Conservation (phyloP, 2,888 invertebrate genomes). For the Andrena hattorfiana region DNA sequence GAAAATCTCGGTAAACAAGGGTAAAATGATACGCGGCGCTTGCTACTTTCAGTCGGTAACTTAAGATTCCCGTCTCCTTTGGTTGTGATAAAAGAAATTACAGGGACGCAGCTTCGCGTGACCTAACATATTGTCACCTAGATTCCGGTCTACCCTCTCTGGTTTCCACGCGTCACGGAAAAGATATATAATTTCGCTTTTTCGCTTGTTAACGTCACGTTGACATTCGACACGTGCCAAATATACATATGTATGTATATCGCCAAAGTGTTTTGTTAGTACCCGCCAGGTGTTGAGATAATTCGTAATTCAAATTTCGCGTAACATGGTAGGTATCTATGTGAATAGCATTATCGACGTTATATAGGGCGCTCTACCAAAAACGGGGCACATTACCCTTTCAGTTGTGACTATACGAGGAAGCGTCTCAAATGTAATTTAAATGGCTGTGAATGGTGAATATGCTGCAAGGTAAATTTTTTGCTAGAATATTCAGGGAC, state of each 20-base stretch:
- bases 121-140: conserved; percentile 2
- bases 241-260: neutral
- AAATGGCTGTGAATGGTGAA: neutral
- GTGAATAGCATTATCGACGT: conserved; percentile 13
- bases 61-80: neutral
- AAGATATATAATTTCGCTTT: neutral
- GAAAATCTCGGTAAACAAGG: conserved; percentile 44
- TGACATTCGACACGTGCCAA: neutral
- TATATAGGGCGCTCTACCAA: neutral
- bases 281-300: too few relatives aligned
- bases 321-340: too few relatives aligned
- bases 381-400: too few relatives aligned
- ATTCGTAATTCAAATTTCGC: too few relatives aligned
- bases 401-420: too few relatives aligned
- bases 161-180: neutral
- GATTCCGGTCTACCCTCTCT: neutral
- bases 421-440: neutral
- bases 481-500: too few relatives aligned
- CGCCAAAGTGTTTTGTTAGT: too few relatives aligned
- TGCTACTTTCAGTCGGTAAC: conserved; percentile 1
- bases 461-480: too few relatives aligned
- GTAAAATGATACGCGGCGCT: conserved; percentile 23
- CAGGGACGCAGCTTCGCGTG: neutral
- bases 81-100: conserved; percentile 14
- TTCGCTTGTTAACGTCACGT: too few relatives aligned